Percentiles rank a stretch among this genome's conserved stretches.
Evolutionary conservation across 2,888 invertebrate genomes (phyloP).

Genomic region (Dryococelus australis): DNA sequence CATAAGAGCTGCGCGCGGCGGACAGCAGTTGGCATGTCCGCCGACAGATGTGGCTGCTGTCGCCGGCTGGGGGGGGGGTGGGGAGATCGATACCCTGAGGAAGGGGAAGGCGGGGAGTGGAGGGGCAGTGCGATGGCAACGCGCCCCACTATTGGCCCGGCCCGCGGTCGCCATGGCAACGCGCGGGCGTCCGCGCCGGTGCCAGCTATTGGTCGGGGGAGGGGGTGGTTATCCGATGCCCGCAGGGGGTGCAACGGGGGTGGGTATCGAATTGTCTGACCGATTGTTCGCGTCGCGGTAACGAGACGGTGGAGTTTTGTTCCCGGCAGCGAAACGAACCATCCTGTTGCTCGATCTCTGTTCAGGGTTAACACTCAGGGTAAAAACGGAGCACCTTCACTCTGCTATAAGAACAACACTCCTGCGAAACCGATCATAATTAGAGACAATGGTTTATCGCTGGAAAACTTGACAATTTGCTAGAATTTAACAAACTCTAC

Average conservation of each 20-base stretch:
- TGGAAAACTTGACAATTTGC: no score
- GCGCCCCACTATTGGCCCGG: conserved; percentile 48
- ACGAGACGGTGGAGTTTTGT: no score
- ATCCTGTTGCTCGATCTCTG: neutral
- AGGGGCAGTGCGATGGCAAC: conserved; percentile 49
- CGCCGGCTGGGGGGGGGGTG: conserved; percentile 30
- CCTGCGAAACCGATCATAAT: no score
- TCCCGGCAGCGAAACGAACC: no score
- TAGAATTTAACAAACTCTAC: no score
- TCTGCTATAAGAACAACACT: no score
- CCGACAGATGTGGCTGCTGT: conserved; percentile 47
- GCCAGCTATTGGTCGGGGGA: neutral
- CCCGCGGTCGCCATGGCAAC: conserved; percentile 42
- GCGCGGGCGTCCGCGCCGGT: conserved; percentile 49
- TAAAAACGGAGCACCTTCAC: no score
- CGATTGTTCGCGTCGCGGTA: no score
- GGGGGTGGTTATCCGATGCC: neutral
- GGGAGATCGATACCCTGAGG: conserved; percentile 41
- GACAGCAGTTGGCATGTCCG: conserved; percentile 57
- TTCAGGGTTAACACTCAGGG: neutral
- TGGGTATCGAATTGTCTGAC: no score
- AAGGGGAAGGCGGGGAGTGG: neutral
- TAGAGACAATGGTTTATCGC: no score
- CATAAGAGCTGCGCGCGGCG: conserved; percentile 11
- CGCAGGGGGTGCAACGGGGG: neutral